Evolutionary conservation across 2,797 vertebrate species (phyloP).

Genomic region (Neoniphon sammara): DNA sequence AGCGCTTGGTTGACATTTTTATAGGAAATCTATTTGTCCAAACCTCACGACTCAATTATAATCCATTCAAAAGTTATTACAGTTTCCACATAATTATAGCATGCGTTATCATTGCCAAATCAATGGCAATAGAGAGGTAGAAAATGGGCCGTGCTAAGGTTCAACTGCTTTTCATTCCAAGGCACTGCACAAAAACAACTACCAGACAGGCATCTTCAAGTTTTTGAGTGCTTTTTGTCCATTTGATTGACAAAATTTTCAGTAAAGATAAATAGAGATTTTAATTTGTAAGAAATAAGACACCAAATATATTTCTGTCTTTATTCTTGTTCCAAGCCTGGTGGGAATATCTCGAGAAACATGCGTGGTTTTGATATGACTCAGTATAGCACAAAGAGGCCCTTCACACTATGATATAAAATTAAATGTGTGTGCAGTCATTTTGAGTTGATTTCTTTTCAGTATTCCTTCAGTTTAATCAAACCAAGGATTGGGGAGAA

Average conservation of each 20-base stretch:
- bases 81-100: slow-evolving; percentile 16
- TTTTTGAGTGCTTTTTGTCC: neutral
- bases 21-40: slow-evolving; percentile 29
- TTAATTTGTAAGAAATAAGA: neutral
- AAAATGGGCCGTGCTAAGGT: neutral
- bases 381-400: neutral
- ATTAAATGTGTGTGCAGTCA: neutral
- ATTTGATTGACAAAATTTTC: neutral
- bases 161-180: neutral
- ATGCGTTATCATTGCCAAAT: slow-evolving; percentile 6
- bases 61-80: slow-evolving; percentile 18
- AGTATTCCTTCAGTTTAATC: neutral
- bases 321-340: neutral
- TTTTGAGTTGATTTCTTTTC: neutral
- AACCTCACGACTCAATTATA: slow-evolving; percentile 8
- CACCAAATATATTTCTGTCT: neutral
- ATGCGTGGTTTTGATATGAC: neutral
- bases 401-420: neutral
- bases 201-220: too few relatives aligned
- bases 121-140: slow-evolving; percentile 11
- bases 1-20: slow-evolving; percentile 15
- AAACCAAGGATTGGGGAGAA: neutral
- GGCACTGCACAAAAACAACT: neutral
- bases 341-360: neutral
- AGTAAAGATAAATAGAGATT: neutral